A percentile compares a stretch with the other conserved stretches of the same genome.
phyloP scores from a whole-genome alignment of 2,113 vertebrate genomes.

The Diadophis punctatus region DNA sequence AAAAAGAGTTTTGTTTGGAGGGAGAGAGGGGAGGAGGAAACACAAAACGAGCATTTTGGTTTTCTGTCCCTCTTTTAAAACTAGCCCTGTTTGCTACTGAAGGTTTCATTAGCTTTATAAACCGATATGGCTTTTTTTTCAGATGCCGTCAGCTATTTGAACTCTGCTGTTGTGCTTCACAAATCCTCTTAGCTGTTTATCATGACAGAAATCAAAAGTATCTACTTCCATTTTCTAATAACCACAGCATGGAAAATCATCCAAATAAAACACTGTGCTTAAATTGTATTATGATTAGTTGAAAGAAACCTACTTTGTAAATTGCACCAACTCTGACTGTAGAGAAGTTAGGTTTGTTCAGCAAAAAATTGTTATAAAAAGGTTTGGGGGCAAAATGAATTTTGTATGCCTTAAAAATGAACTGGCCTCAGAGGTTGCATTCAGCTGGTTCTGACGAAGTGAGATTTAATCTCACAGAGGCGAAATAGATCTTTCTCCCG shows the following conservation, averaged over 20 bases:
- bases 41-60: conserved; percentile 32
- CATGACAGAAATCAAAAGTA: neutral
- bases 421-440: too few relatives aligned
- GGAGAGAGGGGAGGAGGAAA: neutral
- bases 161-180: conserved; percentile 39
- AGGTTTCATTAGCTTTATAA: conserved; percentile 38
- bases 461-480: too few relatives aligned
- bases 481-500: too few relatives aligned
- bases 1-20: conserved; percentile 52
- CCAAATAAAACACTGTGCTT: neutral
- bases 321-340: neutral
- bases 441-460: too few relatives aligned
- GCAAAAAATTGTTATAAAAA: neutral
- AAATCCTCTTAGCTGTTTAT: conserved; percentile 24
- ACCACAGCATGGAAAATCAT: neutral
- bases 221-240: neutral
- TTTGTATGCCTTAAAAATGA: neutral
- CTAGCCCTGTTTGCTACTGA: conserved; percentile 24
- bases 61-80: conserved; percentile 52
- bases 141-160: conserved; percentile 37
- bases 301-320: neutral
- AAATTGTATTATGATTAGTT: neutral
- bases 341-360: neutral
- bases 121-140: conserved; percentile 11
- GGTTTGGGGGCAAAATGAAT: neutral